These are phyloP conservation scores for Alectura lathami DNA, from an alignment of 2,113 vertebrate species.

Conservation along the genomic window DNA sequence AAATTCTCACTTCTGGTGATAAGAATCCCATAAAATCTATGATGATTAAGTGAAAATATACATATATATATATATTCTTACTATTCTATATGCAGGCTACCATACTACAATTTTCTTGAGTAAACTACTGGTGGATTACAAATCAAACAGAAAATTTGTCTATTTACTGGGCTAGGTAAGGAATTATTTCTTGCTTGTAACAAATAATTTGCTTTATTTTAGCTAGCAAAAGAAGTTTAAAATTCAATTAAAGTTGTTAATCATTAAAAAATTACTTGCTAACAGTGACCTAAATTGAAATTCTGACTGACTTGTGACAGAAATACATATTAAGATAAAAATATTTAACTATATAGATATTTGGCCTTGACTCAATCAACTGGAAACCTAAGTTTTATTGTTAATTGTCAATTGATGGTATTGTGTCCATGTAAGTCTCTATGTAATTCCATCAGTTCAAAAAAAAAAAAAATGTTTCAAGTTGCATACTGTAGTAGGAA, in stretches of 20 bases:
- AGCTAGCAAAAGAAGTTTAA: neutral
- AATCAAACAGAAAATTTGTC: neutral
- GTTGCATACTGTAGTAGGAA: neutral
- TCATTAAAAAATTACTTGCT: neutral
- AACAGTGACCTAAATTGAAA: neutral
- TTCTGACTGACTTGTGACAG: neutral
- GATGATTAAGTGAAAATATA: no score
- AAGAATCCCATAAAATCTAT: neutral
- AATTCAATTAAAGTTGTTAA: neutral
- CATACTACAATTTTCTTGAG: neutral
- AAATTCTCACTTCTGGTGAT: neutral
- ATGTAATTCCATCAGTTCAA: neutral
- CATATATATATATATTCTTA: neutral
- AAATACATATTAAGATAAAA: neutral
- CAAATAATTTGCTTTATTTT: neutral
- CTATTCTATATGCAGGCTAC: neutral
- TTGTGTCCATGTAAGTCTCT: neutral
- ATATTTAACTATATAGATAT: neutral
- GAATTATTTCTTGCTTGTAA: neutral
- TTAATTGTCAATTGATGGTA: neutral
- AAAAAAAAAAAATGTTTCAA: neutral
- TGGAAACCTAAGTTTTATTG: neutral
- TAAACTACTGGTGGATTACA: neutral
- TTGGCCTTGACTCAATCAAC: neutral
- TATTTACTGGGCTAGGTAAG: neutral